Evolutionary conservation across 2,888 invertebrate genomes (phyloP), one percentile per base, ranked within the genome.

Genomic region (Patella pellucida): DNA sequence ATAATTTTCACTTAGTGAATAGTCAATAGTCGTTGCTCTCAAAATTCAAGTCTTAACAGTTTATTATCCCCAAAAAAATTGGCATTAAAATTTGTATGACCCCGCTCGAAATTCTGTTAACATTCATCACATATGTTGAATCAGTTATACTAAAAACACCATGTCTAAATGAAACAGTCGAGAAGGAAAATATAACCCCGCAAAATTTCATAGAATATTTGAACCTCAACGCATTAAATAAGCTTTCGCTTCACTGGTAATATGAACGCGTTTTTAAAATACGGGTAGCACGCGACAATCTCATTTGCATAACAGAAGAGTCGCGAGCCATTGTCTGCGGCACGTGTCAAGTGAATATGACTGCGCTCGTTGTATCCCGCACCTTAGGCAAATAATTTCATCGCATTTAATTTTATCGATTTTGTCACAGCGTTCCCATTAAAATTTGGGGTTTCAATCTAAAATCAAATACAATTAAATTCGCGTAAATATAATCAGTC

Each of bases 221-320:
- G 62, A 23, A 23, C 4, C 62, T 23, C 62, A 62, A 62, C 14
- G 23, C 19, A 62, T 62, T 62, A 19, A 14, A 19, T 74, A 69
- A 75, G 72, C 62, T 68, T 72, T 69, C 72, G 72, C 71, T 69
- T 75, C 69, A 41, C 52, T 68, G 68, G 74, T 74, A 77, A 77
- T 75, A 69, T 62, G 74, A 77, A 75, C 73, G 69, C 71, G 71
- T 72, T 68, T 62, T 62, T 52, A 27, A 72, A 67, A 68, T 69
- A 68, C 71, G 72, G 72, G 72, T 54, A 82, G 79, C 85, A 85
- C 84, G 77, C 83, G 85, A 81, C 82, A 31, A 68, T 69, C 81
- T 84, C 76, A 86, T 86, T 86, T 85, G 80, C 85, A 85, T 85
- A 81, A 79, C 76, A 78, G 79, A 80, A 75, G 73, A 78, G 76